Percentiles rank a stretch among this genome's conserved stretches.
phyloP scores from a whole-genome alignment of 1,140 invertebrate species.

The Andrena cerasifolii region DNA sequence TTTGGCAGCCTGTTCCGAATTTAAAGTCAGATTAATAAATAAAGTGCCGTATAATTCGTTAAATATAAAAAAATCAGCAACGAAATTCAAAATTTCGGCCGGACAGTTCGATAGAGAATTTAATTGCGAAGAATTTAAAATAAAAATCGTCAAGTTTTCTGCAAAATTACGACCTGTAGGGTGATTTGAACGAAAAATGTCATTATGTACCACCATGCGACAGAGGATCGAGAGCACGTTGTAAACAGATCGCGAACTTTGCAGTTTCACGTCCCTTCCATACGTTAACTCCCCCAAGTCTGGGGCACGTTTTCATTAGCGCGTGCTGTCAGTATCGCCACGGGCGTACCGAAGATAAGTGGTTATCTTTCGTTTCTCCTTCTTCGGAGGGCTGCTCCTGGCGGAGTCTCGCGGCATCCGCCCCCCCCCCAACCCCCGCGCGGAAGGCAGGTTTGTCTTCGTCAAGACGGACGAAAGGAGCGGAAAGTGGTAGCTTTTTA shows the following conservation, averaged over 20 bases:
- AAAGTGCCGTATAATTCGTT: too few species aligned
- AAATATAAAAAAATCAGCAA: too few species aligned
- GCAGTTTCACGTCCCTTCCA: not conserved
- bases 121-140: too few species aligned
- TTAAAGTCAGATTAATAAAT: too few species aligned
- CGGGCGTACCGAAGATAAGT: constrained; percentile 29
- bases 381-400: constrained; percentile 1
- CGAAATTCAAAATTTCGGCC: too few species aligned
- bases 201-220: too few species aligned
- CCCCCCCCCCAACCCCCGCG: too few species aligned
- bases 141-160: too few species aligned
- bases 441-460: constrained; percentile 62
- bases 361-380: constrained; percentile 47
- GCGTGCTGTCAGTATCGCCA: not conserved
- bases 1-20: too few species aligned
- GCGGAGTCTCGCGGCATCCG: not conserved
- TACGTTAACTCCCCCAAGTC: not conserved
- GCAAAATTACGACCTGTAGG: too few species aligned
- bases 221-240: not conserved
- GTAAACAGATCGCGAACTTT: not conserved
- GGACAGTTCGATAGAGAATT: too few species aligned
- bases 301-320: constrained; percentile 34
- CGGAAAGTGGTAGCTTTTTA: constrained; percentile 63
- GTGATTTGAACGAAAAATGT: too few species aligned
- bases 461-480: constrained; percentile 62